A percentile compares a stretch with the other conserved stretches of the same genome.
Evolutionary conservation across 1,140 invertebrate genomes (phyloP).

Genomic region (Drosophila littoralis): DNA sequence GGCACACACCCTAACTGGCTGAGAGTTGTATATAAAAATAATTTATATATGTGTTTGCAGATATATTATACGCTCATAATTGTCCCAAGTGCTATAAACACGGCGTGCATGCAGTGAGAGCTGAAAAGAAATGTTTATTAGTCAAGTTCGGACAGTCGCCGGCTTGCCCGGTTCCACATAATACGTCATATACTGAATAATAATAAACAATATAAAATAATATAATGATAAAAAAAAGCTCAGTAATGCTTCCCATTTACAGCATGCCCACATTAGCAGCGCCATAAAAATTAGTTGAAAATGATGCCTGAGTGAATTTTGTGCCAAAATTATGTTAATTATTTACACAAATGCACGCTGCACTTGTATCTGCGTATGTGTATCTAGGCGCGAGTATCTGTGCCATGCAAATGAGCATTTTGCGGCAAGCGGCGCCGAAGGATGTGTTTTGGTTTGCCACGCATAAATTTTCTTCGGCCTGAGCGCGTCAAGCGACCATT

Average conservation of each 20-base stretch:
- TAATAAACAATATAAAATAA: constrained; percentile 2
- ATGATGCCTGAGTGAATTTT: constrained; percentile 59
- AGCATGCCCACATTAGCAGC: constrained; percentile 2
- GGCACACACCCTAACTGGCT: constrained; percentile 49
- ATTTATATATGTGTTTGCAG: constrained; percentile 1
- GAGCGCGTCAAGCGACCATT: constrained; percentile 56
- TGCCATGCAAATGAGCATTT: constrained; percentile 64
- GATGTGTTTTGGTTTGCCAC: constrained; percentile 69
- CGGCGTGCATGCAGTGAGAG: constrained; percentile 25
- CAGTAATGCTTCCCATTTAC: constrained; percentile 13
- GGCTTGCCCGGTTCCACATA: constrained; percentile 47
- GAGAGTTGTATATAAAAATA: constrained; percentile 1
- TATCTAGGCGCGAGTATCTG: constrained; percentile 4
- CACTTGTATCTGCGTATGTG: constrained; percentile 27
- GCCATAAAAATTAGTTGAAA: constrained; percentile 33
- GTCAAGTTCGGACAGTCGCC: constrained; percentile 57
- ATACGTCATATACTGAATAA: constrained; percentile 32
- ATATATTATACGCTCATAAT: constrained; percentile 24
- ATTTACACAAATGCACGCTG: constrained; percentile 55
- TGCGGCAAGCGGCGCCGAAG: constrained; percentile 53
- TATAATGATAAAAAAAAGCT: neutral
- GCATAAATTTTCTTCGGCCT: constrained; percentile 77
- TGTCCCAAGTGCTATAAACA: constrained; percentile 52
- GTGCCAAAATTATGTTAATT: constrained; percentile 75
- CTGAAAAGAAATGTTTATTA: constrained; percentile 63